These are phyloP conservation scores for Anoncus sp. DNA, from an alignment of 2,888 invertebrate species.

Conservation along the genomic window DNA sequence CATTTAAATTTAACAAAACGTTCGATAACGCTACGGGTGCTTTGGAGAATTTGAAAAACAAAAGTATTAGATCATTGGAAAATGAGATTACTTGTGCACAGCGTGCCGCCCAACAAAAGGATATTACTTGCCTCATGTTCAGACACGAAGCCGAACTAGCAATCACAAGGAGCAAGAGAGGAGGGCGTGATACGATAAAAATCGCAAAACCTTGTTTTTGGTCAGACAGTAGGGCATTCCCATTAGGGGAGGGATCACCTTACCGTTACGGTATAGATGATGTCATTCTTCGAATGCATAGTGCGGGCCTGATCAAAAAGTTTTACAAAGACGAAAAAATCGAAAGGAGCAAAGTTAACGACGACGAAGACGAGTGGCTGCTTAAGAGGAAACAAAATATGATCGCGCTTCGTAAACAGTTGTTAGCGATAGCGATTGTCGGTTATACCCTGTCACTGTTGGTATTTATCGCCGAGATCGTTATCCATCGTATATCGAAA, in stretches of 20 bases:
- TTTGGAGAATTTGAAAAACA: constrained; percentile 33
- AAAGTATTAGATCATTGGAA: constrained; percentile 3
- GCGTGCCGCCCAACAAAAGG: constrained; percentile 26
- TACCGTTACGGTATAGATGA: constrained; percentile 1
- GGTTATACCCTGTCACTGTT: not conserved
- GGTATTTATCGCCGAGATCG: not conserved
- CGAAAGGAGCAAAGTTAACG: too few relatives aligned
- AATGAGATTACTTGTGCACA: constrained; percentile 27
- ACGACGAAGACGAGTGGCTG: not conserved
- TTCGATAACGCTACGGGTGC: constrained; percentile 41
- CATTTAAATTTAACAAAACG: constrained; percentile 29
- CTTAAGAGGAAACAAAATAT: not conserved
- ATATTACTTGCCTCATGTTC: constrained; percentile 52
- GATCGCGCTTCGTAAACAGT: not conserved
- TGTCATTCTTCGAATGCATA: not conserved
- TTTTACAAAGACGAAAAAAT: too few relatives aligned
- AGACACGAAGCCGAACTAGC: constrained; percentile 30
- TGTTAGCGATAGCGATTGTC: not conserved
- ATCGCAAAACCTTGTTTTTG: too few relatives aligned
- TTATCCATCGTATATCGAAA: not conserved
- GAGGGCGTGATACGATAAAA: too few relatives aligned
- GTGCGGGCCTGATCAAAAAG: not conserved
- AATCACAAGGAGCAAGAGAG: too few relatives aligned
- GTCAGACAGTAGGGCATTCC: too few relatives aligned
- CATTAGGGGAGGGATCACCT: too few relatives aligned